A percentile compares a stretch with the other conserved stretches of the same genome.
phyloP scores from a whole-genome alignment of 2,888 invertebrate genomes.

The Sinodicranocentrus sp. region DNA sequence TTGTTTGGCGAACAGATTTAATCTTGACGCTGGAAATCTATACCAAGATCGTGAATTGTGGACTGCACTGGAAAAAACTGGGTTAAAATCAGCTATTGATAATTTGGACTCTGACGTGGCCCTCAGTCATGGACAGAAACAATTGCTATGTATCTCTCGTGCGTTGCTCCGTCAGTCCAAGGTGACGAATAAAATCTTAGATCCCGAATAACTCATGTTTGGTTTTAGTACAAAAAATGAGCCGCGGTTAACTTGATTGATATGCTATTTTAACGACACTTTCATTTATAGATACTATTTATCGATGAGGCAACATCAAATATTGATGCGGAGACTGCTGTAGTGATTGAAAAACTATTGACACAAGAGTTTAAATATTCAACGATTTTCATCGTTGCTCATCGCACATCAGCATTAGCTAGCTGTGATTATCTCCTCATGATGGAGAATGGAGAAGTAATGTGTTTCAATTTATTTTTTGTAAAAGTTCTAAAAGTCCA shows the following conservation, averaged over 20 bases:
- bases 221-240: no score
- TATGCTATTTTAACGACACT: no score
- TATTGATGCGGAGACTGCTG: conserved; percentile 74
- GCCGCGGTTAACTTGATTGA: no score
- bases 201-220: no score
- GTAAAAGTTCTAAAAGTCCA: not conserved
- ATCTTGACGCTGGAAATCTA: conserved; percentile 79
- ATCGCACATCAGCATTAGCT: conserved; percentile 72
- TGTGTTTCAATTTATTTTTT: not conserved
- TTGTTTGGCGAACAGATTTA: no score
- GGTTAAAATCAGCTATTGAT: conserved; percentile 79
- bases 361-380: conserved; percentile 72
- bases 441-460: conserved; percentile 75
- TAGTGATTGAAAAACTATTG: conserved; percentile 71
- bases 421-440: conserved; percentile 74
- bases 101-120: conserved; percentile 80
- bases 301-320: conserved; percentile 76
- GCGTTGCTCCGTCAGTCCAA: conserved; percentile 81
- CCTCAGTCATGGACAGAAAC: conserved; percentile 82
- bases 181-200: no score
- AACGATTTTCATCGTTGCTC: conserved; percentile 75
- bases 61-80: conserved; percentile 80
- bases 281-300: conserved; percentile 70
- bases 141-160: conserved; percentile 83
- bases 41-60: conserved; percentile 79